These are phyloP conservation scores for Microchirus variegatus DNA, from an alignment of 2,797 vertebrate species.

Conservation along the genomic window DNA sequence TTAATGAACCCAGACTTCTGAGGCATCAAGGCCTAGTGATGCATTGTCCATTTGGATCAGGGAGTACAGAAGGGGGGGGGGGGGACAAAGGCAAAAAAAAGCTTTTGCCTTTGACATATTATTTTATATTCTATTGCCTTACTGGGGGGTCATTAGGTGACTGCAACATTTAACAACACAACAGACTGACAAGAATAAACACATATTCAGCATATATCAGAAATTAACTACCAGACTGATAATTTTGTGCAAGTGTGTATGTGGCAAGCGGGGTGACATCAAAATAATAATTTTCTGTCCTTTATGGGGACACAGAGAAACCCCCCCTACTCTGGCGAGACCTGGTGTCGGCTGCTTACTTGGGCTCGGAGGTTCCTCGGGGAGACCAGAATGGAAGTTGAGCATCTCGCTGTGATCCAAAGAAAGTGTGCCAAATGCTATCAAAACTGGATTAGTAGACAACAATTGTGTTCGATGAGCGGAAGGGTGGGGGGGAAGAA, in stretches of 20 bases:
- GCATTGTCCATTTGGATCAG: conserved; percentile 84
- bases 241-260: conserved; percentile 25
- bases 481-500: conserved; percentile 61
- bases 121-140: conserved; percentile 75
- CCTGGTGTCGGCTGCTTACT: conserved; percentile 80
- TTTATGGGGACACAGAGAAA: conserved; percentile 68
- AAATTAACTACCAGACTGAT: conserved; percentile 56
- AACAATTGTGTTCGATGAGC: conserved; percentile 83
- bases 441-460: conserved; percentile 87
- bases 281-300: conserved; percentile 76
- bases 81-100: conserved; percentile 67
- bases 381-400: conserved; percentile 85
- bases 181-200: conserved; percentile 70
- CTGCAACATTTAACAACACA: conserved; percentile 65
- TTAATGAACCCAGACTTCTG: conserved; percentile 86
- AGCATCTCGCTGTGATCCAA: conserved; percentile 87
- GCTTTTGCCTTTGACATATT: conserved; percentile 72
- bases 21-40: conserved; percentile 83
- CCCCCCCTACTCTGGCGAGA: conserved; percentile 73
- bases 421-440: conserved; percentile 89
- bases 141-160: conserved; percentile 72
- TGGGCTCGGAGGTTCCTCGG: conserved; percentile 83
- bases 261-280: conserved; percentile 68
- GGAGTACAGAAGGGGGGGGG: conserved; percentile 56
- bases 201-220: conserved; percentile 61